Base-by-base conservation (phyloP, 2,113 vertebrate species). In the Bufo bufo region DNA sequence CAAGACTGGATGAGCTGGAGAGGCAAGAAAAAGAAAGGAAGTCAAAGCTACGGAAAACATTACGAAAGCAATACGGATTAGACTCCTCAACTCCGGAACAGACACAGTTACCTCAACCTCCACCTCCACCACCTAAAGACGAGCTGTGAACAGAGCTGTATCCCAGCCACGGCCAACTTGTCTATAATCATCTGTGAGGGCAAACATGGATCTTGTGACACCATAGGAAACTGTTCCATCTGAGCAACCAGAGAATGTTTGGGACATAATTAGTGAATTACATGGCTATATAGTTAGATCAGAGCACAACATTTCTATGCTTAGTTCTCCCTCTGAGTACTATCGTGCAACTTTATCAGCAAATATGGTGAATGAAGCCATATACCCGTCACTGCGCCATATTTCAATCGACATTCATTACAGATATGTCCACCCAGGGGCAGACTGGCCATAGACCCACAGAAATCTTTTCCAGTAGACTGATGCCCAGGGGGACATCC, bases 111-210 rank as follows among this genome's bases (percentile, higher is more conserved):
- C 49, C 63, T 16, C 20, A 84, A 49, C 63, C 47, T 33, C 93
- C 94, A 49, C 63, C 47, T 33, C 93, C 94, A 90, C 91, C 94
- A 90, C 90, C 92, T 90, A 96, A 95, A 90, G 94, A 96, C 89
- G 95, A 97, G 92, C 93, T 96, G 90, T 96, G 95, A 94, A 92
- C 79, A 43, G 45, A 47, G 52, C 33, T 45, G 20, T 71, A 54
- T 56, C 7, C 0, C 50, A 6, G 45, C 86, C n/a, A 43, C 2
- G 52, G 17, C 14, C n/a, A 19, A 17, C 58, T 8, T 17, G 6
- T 45, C 66, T 16, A 6, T 66, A 69, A 16, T 4, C 61, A 56
- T 17, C 69, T 71, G 13, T 33, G 45, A 43, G 1, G 45, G 54
- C n/a, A 69, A 72, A 23, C 17, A 43, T 54, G 63, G 82, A 69